phyloP scores from a whole-genome alignment of 92 coral and sea anemone genomes.

The Paragorgia papillata region DNA sequence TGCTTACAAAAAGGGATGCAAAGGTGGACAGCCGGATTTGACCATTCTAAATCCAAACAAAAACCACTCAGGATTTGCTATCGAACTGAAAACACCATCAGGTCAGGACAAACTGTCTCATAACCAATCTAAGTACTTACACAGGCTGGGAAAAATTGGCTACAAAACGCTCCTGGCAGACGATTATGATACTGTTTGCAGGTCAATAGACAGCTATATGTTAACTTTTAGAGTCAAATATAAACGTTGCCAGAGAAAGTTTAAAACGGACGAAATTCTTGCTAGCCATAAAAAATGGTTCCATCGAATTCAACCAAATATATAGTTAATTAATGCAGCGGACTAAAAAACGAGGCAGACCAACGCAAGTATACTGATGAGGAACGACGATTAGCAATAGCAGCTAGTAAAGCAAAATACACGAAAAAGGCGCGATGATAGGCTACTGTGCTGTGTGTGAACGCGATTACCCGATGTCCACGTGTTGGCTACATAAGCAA shows the following conservation, averaged over 20 bases:
- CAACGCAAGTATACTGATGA: no score
- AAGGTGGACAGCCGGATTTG: conserved; percentile 26
- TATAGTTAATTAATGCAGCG: background rate
- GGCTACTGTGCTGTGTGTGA: no score
- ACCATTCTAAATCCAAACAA: conserved; percentile 5
- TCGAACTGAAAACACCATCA: conserved; percentile 11
- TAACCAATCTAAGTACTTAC: background rate
- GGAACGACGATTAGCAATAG: no score
- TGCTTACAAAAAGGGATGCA: conserved; percentile 13
- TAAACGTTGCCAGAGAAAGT: no score
- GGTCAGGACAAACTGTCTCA: background rate
- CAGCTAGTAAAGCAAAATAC: no score
- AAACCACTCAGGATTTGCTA: background rate
- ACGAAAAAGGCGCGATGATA: no score
- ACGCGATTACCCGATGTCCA: no score
- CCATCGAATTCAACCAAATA: background rate
- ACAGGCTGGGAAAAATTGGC: background rate
- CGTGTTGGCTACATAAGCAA: no score
- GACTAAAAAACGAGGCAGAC: no score
- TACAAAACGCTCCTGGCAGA: background rate
- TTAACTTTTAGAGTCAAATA: no score
- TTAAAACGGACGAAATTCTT: no score
- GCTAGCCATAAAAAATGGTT: background rate
- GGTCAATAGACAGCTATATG: no score
- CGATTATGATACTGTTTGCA: background rate